Percentiles rank a stretch among this genome's conserved stretches.
Conservation (phyloP, 2,888 invertebrate genomes). For the Drosophila aldrichi region DNA sequence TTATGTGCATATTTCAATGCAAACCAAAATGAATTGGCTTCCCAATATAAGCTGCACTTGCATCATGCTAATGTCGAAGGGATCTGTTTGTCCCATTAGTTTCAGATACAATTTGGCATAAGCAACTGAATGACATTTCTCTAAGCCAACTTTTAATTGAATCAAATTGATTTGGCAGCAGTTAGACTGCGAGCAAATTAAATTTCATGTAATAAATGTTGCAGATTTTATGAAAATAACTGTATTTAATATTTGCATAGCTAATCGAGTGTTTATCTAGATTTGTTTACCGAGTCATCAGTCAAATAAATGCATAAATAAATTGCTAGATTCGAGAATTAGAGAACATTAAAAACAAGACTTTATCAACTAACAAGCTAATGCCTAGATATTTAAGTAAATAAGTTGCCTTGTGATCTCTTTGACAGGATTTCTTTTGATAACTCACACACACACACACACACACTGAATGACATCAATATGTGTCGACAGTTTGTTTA, state of each 20-base stretch:
- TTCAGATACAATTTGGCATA: neutral
- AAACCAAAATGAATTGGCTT: neutral
- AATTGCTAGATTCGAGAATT: neutral
- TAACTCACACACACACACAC: neutral
- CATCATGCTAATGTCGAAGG: neutral
- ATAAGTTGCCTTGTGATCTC: neutral
- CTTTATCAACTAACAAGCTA: neutral
- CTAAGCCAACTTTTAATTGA: neutral
- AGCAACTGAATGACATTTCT: neutral
- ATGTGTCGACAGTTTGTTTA: constrained; percentile 23
- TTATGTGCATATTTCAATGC: constrained; percentile 57
- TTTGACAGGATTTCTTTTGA: neutral
- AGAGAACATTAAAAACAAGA: neutral
- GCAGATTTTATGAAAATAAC: neutral
- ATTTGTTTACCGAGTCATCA: neutral
- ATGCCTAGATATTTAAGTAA: neutral
- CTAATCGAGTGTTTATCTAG: neutral
- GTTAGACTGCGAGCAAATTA: neutral
- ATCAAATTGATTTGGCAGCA: neutral
- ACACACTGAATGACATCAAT: constrained; percentile 3
- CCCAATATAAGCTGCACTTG: neutral
- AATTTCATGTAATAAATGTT: neutral
- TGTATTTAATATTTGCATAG: neutral
- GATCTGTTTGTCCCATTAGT: neutral
- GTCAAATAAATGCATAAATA: neutral